Base-by-base conservation (phyloP, 2,113 vertebrate genomes). In the Gnathonemus echidnorhynchus region DNA sequence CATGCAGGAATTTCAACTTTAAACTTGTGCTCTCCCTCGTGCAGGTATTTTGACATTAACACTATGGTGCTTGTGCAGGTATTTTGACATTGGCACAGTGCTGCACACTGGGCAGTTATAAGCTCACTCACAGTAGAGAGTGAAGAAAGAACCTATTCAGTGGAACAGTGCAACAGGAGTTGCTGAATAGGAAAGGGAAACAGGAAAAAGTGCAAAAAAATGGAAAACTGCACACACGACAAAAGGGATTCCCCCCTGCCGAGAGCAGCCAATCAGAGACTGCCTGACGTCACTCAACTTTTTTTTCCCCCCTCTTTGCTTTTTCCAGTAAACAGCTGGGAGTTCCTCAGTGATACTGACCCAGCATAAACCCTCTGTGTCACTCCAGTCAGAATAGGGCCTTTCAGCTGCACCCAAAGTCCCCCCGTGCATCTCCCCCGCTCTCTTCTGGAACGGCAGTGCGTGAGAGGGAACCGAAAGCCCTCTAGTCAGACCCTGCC, bases 251-350 rank as follows among this genome's bases (percentile, higher is more conserved):
- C 84, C 90, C 88, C 35, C 46, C 56, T 77, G 42, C 50, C 19
- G 31, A 88, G 88, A n/a, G 50, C 84, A 91, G 46, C 77, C 89
- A 91, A 87, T 90, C 86, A 88, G 86, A 53, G 42, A 48, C 46
- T 9, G 21, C 83, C 39, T 89, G 88, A 83, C 48, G 86, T 91
- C 90, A 91, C 48, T 53, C 49, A 80, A 17, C 46, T 62, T 62
- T 62, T 58, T 49, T 50, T 87, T 56, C 1, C 48, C 46, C 48
- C 15, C 9, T 46, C 49, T 80, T 53, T 46, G 24, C 21, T 77
- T 87, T 87, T 70, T 77, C 88, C 88, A 91, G 80, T 83, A 77
- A 53, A 0, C 88, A 50, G 88, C 27, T 90, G 31, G 90, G 10
- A 49, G 2, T 4, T 84, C 84, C 50, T 92, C 86, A 31, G 50